Evolutionary conservation across 64 coral and sea anemone genomes (phyloP).

Genomic region (Stichodactyla mertensii): DNA sequence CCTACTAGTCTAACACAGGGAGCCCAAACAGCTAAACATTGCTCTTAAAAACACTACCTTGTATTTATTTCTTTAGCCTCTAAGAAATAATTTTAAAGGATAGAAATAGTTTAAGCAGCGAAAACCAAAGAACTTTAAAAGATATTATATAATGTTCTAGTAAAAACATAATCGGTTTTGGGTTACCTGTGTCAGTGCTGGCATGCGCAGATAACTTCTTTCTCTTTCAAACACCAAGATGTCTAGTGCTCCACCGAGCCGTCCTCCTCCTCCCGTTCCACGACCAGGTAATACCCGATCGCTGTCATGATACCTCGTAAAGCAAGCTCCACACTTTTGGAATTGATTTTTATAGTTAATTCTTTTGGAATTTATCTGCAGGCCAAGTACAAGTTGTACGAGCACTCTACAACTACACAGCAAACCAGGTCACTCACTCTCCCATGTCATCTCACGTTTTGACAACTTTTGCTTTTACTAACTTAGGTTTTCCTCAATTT

Average conservation of each 20-base stretch:
- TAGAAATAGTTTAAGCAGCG: not conserved
- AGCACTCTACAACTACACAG: conserved; percentile 78
- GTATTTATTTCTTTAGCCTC: not conserved
- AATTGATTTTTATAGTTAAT: not conserved
- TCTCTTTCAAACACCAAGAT: not conserved
- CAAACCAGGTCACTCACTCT: conserved; percentile 54
- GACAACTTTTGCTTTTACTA: not conserved
- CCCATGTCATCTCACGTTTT: not conserved
- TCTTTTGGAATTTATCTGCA: conserved; percentile 11
- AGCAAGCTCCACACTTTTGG: not conserved
- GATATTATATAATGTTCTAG: not conserved
- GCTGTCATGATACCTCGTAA: not conserved
- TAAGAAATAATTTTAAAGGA: not conserved
- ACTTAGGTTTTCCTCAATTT: not conserved
- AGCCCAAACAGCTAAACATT: not conserved
- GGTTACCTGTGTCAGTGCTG: conserved; percentile 1
- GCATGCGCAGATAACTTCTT: conserved; percentile 8
- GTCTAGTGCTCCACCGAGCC: conserved; percentile 30
- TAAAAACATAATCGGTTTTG: not conserved
- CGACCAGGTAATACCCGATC: conserved; percentile 54
- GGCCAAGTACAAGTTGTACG: conserved; percentile 88
- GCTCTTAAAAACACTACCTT: not conserved
- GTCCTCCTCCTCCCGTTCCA: conserved; percentile 86
- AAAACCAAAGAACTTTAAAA: not conserved
- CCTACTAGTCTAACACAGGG: conserved; percentile 9